phyloP scores from a whole-genome alignment of 2,113 vertebrate genomes.

The Hyaena hyaena region DNA sequence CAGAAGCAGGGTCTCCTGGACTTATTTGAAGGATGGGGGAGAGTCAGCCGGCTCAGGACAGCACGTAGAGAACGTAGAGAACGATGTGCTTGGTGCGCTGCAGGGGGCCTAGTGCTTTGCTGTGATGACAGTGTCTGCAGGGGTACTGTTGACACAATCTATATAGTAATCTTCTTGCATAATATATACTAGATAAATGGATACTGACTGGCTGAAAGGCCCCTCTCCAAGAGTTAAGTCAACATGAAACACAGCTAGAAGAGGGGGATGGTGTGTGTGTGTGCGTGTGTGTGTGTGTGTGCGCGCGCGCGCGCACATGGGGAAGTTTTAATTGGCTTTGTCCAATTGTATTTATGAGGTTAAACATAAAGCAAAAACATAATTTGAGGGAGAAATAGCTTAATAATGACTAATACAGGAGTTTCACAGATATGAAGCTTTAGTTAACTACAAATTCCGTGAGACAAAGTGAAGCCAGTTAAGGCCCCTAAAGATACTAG shows the following conservation, averaged over 20 bases:
- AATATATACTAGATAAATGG: background rate
- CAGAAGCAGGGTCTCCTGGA: background rate
- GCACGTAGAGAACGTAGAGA: too few relatives aligned
- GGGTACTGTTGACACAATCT: background rate
- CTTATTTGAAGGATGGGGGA: background rate
- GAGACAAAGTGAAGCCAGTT: background rate
- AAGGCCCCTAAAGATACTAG: background rate
- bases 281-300: too few relatives aligned
- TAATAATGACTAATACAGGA: background rate
- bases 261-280: too few relatives aligned
- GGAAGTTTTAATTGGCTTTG: background rate
- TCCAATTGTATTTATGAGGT: background rate
- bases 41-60: background rate
- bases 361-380: background rate
- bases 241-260: background rate
- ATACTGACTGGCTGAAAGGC: background rate
- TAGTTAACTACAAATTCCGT: background rate
- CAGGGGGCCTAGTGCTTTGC: background rate
- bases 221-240: background rate
- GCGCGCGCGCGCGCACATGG: too few relatives aligned
- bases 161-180: background rate
- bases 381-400: background rate
- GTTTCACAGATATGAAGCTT: background rate
- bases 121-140: background rate
- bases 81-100: background rate